Evolutionary conservation across 2,797 vertebrate genomes (phyloP).

Genomic region (Clamator glandarius): DNA sequence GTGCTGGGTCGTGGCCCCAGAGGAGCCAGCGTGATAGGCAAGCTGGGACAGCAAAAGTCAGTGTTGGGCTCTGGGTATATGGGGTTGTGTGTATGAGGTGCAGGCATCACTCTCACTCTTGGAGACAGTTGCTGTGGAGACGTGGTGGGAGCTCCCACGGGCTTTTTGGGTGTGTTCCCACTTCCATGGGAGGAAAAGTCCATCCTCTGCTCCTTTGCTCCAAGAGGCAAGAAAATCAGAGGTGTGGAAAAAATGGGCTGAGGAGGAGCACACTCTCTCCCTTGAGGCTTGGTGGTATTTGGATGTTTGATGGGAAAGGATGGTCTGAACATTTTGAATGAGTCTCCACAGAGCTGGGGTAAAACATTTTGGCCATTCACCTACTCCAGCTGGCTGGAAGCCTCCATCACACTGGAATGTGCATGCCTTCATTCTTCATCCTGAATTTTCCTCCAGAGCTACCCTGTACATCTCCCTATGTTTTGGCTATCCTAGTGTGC

Average conservation of each 20-base stretch:
- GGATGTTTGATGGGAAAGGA: not conserved
- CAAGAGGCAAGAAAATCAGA: not conserved
- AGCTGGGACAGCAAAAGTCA: not conserved
- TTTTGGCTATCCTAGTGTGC: not conserved
- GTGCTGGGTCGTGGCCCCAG: not conserved
- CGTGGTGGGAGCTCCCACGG: not conserved
- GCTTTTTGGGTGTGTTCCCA: not conserved
- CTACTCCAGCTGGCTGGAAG: not conserved
- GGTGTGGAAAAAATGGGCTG: not conserved
- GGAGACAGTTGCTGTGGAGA: accelerated
- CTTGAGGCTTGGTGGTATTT: not conserved
- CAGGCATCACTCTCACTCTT: not conserved
- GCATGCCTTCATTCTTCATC: not conserved
- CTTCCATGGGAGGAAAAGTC: not conserved
- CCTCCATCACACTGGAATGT: not conserved
- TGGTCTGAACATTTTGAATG: not conserved
- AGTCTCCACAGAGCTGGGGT: not conserved
- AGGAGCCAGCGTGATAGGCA: not conserved
- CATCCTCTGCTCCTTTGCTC: not conserved
- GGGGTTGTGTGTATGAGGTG: not conserved
- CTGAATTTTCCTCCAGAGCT: not conserved
- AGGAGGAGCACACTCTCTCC: not conserved
- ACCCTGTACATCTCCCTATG: not conserved
- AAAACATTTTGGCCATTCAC: not conserved
- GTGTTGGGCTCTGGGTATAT: accelerated